Base-by-base conservation (phyloP, 2,113 vertebrate genomes). In the Gopherus flavomarginatus region DNA sequence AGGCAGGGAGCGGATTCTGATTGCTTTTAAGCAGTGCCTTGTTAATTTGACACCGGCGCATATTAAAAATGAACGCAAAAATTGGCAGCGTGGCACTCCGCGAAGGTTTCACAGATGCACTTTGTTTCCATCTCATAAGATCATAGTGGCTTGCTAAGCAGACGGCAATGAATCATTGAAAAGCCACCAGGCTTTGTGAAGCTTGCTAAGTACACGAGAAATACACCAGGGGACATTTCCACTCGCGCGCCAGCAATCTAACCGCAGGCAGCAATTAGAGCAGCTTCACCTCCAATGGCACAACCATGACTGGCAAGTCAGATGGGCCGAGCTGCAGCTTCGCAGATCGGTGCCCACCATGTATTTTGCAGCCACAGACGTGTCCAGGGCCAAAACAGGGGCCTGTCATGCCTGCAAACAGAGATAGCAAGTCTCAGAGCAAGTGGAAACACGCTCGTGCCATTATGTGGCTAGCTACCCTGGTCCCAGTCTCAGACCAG, bases 51-150 rank as follows among this genome's bases (percentile, higher is more conserved):
- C 95, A 97, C 96, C 91, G 2, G 92, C 93, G 92, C 93, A 59
- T 50, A 82, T 96, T 94, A 97, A 94, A 96, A 97, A 97, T 97
- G 94, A 97, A 93, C 94, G 95, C 96, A 96, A 96, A 57, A 95
- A 95, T 93, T 91, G 96, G 93, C 96, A 92, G 96, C 86, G 11
- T 22, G 94, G 88, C 92, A 95, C 94, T 97, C 96, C 95, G 95
- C 92, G 93, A 92, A 93, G 94, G 95, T 94, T 97, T 95, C 93
- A 1, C 19, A 94, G 93, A 93, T 31, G 92, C n/a, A 2, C 93
- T 97, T 93, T 94, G 38, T 96, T 96, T 96, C 85, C 90, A 75
- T 97, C 97, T 96, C 96, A 96, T 97, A 97, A 97, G 96, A 97
- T 96, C 95, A 95, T 94, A 92, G 92, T 6, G 2, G 1, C 95